A percentile compares a stretch with the other conserved stretches of the same genome.
phyloP scores from a whole-genome alignment of 2,888 invertebrate species.

The Cancer borealis region DNA sequence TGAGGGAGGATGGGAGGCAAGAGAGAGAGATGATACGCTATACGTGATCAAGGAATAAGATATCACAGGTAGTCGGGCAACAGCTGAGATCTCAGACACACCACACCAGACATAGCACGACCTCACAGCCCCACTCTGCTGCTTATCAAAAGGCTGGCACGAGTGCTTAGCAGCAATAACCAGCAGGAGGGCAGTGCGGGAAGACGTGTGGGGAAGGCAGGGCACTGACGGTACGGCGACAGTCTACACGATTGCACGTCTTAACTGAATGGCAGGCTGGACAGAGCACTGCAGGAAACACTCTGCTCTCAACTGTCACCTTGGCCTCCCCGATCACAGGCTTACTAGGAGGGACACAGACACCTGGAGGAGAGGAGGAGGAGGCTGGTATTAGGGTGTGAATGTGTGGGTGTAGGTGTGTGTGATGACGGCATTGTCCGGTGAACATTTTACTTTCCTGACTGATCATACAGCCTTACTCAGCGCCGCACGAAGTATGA shows the following conservation, averaged over 20 bases:
- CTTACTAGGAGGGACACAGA: not conserved
- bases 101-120: not conserved
- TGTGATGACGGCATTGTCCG: constrained; percentile 49
- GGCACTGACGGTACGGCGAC: not conserved
- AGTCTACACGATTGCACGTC: not conserved
- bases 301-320: not conserved
- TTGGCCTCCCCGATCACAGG: not conserved
- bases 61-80: constrained; percentile 71
- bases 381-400: not conserved
- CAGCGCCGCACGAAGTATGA: constrained; percentile 48
- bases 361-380: not conserved
- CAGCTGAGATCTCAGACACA: constrained; percentile 57
- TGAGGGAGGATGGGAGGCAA: not conserved
- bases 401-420: not conserved
- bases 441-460: constrained; percentile 33
- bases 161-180: not conserved
- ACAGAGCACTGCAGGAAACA: not conserved
- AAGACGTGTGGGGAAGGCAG: not conserved
- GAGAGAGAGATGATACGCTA: not conserved
- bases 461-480: not conserved
- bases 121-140: constrained; percentile 14
- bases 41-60: constrained; percentile 37
- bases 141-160: not conserved
- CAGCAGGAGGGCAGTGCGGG: too few relatives aligned
- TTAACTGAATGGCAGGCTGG: not conserved